A percentile compares a stretch with the other conserved stretches of the same genome.
Conservation (phyloP, 2,113 vertebrate genomes). For the Larimichthys polyactis region DNA sequence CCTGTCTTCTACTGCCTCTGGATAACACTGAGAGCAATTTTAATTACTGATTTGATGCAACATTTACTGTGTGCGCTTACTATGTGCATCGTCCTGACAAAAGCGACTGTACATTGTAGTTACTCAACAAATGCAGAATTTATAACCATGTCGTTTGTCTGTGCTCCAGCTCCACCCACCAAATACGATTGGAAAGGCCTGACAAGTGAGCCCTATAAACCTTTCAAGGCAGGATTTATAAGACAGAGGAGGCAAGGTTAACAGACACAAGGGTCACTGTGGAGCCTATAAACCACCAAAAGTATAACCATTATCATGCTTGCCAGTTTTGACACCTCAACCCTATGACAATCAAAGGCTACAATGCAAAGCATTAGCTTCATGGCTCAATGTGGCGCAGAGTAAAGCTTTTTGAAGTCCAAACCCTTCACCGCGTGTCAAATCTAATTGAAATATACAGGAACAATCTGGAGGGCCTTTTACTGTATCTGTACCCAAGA, state of each 20-base stretch:
- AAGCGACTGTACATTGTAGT: conserved; percentile 19
- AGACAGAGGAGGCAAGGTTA: conserved; percentile 75
- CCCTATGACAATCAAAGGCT: conserved; percentile 57
- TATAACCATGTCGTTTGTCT: conserved; percentile 53
- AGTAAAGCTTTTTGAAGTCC: conserved; percentile 65
- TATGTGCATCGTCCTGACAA: conserved; percentile 37
- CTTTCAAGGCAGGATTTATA: conserved; percentile 74
- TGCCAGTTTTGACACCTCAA: conserved; percentile 65
- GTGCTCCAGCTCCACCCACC: conserved; percentile 66
- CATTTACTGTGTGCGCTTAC: conserved; percentile 7
- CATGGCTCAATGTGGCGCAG: conserved; percentile 26
- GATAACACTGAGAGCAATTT: conserved; percentile 10
- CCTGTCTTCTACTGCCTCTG: background rate
- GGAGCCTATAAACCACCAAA: conserved; percentile 71
- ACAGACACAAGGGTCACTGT: conserved; percentile 77
- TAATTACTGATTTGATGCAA: conserved; percentile 55
- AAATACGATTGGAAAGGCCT: conserved; percentile 62
- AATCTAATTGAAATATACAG: conserved; percentile 70
- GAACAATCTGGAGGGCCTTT: conserved; percentile 63
- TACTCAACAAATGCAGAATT: conserved; percentile 61
- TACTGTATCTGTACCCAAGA: conserved; percentile 65
- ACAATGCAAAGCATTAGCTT: conserved; percentile 52
- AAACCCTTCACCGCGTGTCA: conserved; percentile 60
- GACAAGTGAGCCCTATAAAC: conserved; percentile 75
- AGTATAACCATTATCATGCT: conserved; percentile 71